phyloP scores from a whole-genome alignment of 2,888 invertebrate genomes.

The Athalia rosae region DNA sequence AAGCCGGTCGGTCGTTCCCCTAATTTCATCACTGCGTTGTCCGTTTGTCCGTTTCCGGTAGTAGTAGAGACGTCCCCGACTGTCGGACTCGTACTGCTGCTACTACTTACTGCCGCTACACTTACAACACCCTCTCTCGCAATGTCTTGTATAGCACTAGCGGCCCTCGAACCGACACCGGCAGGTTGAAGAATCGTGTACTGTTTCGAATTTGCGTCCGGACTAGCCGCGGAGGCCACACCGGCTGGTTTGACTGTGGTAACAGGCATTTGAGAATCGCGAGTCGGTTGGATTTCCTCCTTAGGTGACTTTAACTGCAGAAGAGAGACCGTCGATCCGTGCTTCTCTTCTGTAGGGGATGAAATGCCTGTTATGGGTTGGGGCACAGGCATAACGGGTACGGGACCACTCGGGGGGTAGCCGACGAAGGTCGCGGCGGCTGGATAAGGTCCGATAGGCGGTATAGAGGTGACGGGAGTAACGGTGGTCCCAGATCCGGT shows the following conservation, averaged over 20 bases:
- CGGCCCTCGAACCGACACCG: slow-evolving; percentile 86
- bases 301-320: slow-evolving; percentile 74
- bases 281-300: slow-evolving; percentile 63
- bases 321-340: slow-evolving; percentile 70
- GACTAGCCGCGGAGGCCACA: slow-evolving; percentile 71
- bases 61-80: slow-evolving; percentile 63
- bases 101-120: slow-evolving; percentile 76
- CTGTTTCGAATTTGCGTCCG: slow-evolving; percentile 82
- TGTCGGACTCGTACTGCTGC: slow-evolving; percentile 62
- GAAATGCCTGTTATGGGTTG: slow-evolving; percentile 64
- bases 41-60: slow-evolving; percentile 61
- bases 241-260: slow-evolving; percentile 65
- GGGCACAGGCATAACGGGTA: slow-evolving; percentile 66
- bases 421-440: slow-evolving; percentile 87
- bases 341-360: slow-evolving; percentile 73
- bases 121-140: slow-evolving; percentile 80
- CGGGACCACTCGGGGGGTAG: slow-evolving; percentile 76
- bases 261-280: slow-evolving; percentile 51
- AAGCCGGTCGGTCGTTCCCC: slow-evolving; percentile 64
- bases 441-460: slow-evolving; percentile 77
- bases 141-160: slow-evolving; percentile 87
- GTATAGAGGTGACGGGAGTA: slow-evolving; percentile 64
- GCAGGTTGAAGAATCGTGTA: slow-evolving; percentile 92
- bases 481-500: slow-evolving; percentile 53
- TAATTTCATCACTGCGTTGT: slow-evolving; percentile 64